These are phyloP conservation scores for Craseonycteris thonglongyai DNA, from an alignment of 2,113 vertebrate genomes.

Conservation along the genomic window DNA sequence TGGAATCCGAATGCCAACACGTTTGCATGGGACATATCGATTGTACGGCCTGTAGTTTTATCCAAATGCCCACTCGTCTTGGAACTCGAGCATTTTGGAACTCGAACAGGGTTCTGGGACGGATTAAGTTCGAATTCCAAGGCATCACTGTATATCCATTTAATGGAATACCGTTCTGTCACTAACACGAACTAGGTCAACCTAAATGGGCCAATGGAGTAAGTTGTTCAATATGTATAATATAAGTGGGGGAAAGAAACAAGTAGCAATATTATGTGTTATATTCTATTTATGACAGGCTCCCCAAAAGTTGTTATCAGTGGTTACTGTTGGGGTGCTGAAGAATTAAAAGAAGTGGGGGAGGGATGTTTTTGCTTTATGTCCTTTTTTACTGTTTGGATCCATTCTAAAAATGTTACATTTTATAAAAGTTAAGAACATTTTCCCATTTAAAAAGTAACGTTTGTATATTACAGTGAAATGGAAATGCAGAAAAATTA, in stretches of 20 bases:
- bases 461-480: background rate
- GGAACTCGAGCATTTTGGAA: too few relatives aligned
- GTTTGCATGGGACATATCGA: too few relatives aligned
- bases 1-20: too few relatives aligned
- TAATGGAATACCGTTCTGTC: background rate
- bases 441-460: slow-evolving; percentile 1
- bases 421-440: background rate
- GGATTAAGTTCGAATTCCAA: too few relatives aligned
- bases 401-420: background rate
- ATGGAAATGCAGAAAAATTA: background rate
- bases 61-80: too few relatives aligned
- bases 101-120: too few relatives aligned
- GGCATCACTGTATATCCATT: too few relatives aligned
- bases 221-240: background rate
- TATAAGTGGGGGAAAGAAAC: background rate
- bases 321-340: background rate
- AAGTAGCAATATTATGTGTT: background rate
- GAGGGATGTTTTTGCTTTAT: background rate
- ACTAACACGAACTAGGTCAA: background rate
- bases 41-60: too few relatives aligned
- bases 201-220: background rate
- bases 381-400: background rate
- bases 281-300: background rate
- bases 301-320: background rate
- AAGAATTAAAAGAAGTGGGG: background rate